These are phyloP conservation scores for Drosophila grimshawi DNA, from an alignment of 1,140 invertebrate genomes.

Conservation along the genomic window DNA sequence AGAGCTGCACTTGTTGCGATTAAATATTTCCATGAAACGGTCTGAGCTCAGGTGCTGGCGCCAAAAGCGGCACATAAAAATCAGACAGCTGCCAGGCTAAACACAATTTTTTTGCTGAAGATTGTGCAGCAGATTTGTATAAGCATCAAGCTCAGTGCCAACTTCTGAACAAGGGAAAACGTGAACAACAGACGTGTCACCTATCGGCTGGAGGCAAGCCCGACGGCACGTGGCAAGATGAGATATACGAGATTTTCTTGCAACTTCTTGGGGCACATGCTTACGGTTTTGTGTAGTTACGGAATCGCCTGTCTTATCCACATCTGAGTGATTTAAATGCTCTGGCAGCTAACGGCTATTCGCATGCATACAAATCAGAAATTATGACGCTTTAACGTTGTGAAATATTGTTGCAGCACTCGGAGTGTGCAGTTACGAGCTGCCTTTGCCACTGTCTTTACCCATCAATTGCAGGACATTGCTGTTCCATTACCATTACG, in stretches of 20 bases:
- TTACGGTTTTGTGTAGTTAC: slow-evolving; percentile 13
- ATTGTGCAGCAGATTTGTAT: slow-evolving; percentile 61
- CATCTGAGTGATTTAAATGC: slow-evolving; percentile 66
- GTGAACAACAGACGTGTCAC: slow-evolving; percentile 33
- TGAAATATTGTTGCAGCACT: slow-evolving; percentile 46
- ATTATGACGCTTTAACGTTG: slow-evolving; percentile 57
- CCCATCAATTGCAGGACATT: slow-evolving; percentile 27
- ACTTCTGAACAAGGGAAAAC: neutral
- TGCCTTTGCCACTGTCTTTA: neutral
- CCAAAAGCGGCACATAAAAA: slow-evolving; percentile 54
- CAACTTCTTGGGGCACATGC: slow-evolving; percentile 8
- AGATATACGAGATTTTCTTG: slow-evolving; percentile 26
- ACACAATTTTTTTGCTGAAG: slow-evolving; percentile 69
- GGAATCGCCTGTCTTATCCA: slow-evolving; percentile 19
- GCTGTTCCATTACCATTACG: slow-evolving; percentile 9
- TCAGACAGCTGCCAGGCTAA: slow-evolving; percentile 65
- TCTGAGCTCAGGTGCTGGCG: slow-evolving; percentile 32
- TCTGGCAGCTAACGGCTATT: slow-evolving; percentile 32
- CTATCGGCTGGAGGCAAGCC: slow-evolving; percentile 38
- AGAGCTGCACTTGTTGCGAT: neutral
- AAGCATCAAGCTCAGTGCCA: slow-evolving; percentile 21
- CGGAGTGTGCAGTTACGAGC: slow-evolving; percentile 5
- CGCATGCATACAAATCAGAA: slow-evolving; percentile 62
- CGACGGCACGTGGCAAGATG: slow-evolving; percentile 41
- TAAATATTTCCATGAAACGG: slow-evolving; percentile 33